Evolutionary conservation across 2,797 vertebrate genomes (phyloP).

Genomic region (Acipenser transmontanus): DNA sequence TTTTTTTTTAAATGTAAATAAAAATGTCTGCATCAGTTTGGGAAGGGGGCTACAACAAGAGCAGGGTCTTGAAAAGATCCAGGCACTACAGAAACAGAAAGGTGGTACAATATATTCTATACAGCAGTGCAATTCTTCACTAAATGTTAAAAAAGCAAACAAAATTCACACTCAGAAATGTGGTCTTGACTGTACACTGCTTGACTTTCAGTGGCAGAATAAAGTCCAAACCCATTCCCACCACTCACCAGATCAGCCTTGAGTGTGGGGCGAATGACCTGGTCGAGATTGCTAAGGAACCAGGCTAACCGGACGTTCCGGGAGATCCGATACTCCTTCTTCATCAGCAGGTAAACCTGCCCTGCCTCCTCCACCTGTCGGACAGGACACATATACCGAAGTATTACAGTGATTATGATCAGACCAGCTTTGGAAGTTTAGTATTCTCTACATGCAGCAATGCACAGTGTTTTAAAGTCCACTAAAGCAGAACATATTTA

Average conservation of each 20-base stretch:
- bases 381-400: not conserved
- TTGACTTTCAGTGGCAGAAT: too few relatives aligned
- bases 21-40: too few relatives aligned
- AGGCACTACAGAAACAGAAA: too few relatives aligned
- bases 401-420: not conserved
- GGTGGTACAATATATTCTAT: too few relatives aligned
- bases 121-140: too few relatives aligned
- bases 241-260: slow-evolving; percentile 74
- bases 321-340: slow-evolving; percentile 89
- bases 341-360: slow-evolving; percentile 91
- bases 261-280: slow-evolving; percentile 74
- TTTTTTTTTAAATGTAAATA: too few relatives aligned
- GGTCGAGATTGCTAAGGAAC: slow-evolving; percentile 87
- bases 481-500: not conserved
- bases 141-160: too few relatives aligned
- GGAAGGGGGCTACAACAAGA: too few relatives aligned
- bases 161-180: too few relatives aligned
- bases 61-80: too few relatives aligned
- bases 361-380: slow-evolving; percentile 87
- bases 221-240: not conserved
- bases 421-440: not conserved
- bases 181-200: too few relatives aligned
- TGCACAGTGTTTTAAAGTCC: not conserved
- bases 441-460: not conserved
- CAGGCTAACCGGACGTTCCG: slow-evolving; percentile 91